Evolutionary conservation across 1,140 invertebrate genomes (phyloP), one percentile per base, ranked within the genome.

Genomic region (Macrobrachium rosenbergii): DNA sequence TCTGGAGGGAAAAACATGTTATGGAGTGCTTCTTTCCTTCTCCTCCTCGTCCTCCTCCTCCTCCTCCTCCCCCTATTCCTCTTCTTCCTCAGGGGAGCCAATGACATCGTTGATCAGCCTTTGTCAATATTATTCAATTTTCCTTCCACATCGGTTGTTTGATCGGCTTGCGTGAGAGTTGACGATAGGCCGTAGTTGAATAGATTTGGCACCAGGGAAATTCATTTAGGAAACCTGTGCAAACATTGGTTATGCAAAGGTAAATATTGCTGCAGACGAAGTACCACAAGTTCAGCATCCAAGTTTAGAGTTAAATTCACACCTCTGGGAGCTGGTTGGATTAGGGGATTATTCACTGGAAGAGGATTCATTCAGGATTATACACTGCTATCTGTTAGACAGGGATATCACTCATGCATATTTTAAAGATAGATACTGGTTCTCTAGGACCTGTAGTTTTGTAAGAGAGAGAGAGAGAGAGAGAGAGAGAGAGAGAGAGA

Each of bases 41-140:
- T 73, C 19, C 23, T 73, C 17, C 23, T 73, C 14, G 0, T 73
- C 23, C 72, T 73, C 17, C 23, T 73, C 14, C 6, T 73, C 23
- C 72, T 73, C 72, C 67, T 72, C 12, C n/a, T 12, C n/a, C 6
- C 5, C 12, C n/a, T 8, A 17, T 43, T n/a, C 7, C 7, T 21
- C 28, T 23, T 23, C 23, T 76, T 21, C 60, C 58, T 67, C 64
- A 28, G 64, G n/a, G 72, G 69, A 77, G 52, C 52, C 63, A 64
- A 59, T 83, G 59, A 60, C 75, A 58, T 63, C 58, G 45, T 23
- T 58, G 82, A 76, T 72, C 75, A 76, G 62, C 82, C 82, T 83
- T 83, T 83, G 82, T 83, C 82, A 83, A 83, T 83, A 83, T 83
- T 83, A 77, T 83, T 83, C 82, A 83, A 83, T 83, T 83, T 83